These are phyloP conservation scores for Drosophila subsilvestris DNA, from an alignment of 2,888 invertebrate genomes.

Conservation along the genomic window DNA sequence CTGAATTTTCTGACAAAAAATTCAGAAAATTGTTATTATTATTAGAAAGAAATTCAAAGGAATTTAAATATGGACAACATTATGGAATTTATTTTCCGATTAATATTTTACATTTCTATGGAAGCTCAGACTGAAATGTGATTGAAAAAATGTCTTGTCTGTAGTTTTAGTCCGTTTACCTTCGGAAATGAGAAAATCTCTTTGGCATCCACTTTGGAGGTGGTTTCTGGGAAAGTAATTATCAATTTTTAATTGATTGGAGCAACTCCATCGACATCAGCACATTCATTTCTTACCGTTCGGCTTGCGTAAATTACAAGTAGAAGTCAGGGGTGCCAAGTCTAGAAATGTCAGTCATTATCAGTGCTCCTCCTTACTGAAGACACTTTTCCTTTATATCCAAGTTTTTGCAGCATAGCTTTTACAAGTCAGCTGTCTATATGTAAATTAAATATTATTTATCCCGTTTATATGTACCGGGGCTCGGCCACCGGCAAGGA, in stretches of 20 bases:
- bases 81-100: constrained; percentile 1
- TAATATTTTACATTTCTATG: neutral
- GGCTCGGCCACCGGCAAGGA: no score
- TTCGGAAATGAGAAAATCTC: constrained; percentile 28
- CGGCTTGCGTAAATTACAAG: neutral
- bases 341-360: constrained; percentile 49
- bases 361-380: neutral
- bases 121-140: neutral
- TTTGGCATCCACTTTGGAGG: constrained; percentile 5
- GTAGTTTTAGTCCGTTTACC: no score
- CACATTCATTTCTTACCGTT: constrained; percentile 1
- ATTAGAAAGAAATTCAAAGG: no score
- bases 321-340: neutral
- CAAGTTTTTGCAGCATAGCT: constrained; percentile 13
- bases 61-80: neutral
- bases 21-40: no score
- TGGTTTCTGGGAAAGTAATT: constrained; percentile 38
- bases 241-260: constrained; percentile 51
- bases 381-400: neutral
- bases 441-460: no score
- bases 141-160: neutral
- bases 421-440: no score
- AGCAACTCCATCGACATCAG: neutral
- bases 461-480: no score
- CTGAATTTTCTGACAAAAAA: no score